Evolutionary conservation across 2,888 invertebrate genomes (phyloP).

Genomic region (Diarsia mendica): DNA sequence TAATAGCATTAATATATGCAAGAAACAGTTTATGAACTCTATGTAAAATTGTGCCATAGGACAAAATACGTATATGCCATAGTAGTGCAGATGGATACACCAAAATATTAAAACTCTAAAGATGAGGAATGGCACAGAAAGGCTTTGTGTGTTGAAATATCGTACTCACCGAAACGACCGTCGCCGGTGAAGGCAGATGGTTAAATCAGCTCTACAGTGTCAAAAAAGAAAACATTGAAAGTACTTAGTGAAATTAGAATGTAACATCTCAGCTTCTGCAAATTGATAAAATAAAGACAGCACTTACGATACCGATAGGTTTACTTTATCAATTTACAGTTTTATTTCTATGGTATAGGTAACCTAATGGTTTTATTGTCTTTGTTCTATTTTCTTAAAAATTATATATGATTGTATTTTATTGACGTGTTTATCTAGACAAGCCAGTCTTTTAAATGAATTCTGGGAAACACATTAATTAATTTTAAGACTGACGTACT

Average conservation of each 20-base stretch:
- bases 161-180: constrained; percentile 32
- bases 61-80: not conserved
- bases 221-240: constrained; percentile 52
- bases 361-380: constrained; percentile 18
- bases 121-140: not conserved
- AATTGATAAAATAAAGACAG: constrained; percentile 53
- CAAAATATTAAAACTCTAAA: not conserved
- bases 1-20: not conserved
- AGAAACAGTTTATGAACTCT: not conserved
- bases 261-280: constrained; percentile 28
- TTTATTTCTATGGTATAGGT: not conserved
- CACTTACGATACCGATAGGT: constrained; percentile 32
- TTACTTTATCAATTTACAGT: constrained; percentile 43
- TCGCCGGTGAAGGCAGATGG: constrained; percentile 10
- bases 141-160: not conserved
- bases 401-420: constrained; percentile 8
- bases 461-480: constrained; percentile 3
- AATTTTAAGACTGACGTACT: not conserved
- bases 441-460: constrained; percentile 21
- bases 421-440: constrained; percentile 5
- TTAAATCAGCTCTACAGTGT: constrained; percentile 19
- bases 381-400: constrained; percentile 21
- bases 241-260: constrained; percentile 55
- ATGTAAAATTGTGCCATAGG: not conserved
- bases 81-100: not conserved